Percentiles rank a stretch among this genome's conserved stretches.
These are phyloP conservation scores for Chrysoperla carnea DNA, from an alignment of 1,140 invertebrate genomes.

Conservation along the genomic window DNA sequence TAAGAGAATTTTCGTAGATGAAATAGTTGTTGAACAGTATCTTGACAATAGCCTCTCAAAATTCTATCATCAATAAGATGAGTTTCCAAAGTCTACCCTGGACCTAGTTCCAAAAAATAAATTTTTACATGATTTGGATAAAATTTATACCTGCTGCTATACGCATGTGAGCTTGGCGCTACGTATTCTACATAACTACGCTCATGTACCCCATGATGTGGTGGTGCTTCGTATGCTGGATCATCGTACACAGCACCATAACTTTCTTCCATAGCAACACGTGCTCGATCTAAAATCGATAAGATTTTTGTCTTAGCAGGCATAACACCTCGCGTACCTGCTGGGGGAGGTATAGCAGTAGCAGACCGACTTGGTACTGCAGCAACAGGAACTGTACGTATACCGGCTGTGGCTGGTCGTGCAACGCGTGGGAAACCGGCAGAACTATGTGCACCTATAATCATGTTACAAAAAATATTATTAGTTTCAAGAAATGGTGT, in stretches of 20 bases:
- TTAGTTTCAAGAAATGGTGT: too few species aligned
- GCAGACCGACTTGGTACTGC: slow-evolving; percentile 11
- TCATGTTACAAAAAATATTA: too few species aligned
- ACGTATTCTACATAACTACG: neutral
- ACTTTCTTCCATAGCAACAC: slow-evolving; percentile 59
- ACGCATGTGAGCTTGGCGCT: neutral
- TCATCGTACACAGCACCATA: slow-evolving; percentile 30
- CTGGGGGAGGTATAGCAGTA: slow-evolving; percentile 22
- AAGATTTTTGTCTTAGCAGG: slow-evolving; percentile 61
- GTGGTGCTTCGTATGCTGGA: slow-evolving; percentile 9
- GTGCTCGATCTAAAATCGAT: slow-evolving; percentile 62
- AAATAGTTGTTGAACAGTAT: too few species aligned
- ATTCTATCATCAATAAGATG: too few species aligned
- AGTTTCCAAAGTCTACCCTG: too few species aligned
- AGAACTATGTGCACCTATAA: neutral
- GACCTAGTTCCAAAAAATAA: too few species aligned
- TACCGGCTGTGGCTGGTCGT: slow-evolving; percentile 12
- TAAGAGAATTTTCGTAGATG: too few species aligned
- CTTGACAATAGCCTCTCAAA: too few species aligned
- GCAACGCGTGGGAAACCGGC: slow-evolving; percentile 4
- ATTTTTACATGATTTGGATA: too few species aligned
- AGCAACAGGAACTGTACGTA: slow-evolving; percentile 25
- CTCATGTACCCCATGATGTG: slow-evolving; percentile 1
- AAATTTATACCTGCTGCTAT: neutral
- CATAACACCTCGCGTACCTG: slow-evolving; percentile 29